A percentile compares a stretch with the other conserved stretches of the same genome.
Conservation (phyloP, 1,140 invertebrate species). For the Drosophila virilis region DNA sequence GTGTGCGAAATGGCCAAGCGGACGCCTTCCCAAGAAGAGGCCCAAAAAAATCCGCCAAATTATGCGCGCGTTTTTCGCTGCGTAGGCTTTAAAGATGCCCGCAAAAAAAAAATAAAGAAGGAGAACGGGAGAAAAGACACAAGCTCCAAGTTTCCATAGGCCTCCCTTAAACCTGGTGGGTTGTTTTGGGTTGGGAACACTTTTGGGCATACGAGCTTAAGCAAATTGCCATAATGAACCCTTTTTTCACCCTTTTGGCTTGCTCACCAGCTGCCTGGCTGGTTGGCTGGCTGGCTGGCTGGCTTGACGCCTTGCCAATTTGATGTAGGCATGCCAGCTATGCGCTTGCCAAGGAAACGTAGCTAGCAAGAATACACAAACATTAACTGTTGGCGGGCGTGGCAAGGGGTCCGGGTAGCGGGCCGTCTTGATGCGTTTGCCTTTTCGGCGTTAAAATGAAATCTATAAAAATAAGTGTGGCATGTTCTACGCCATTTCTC, state of each 20-base stretch:
- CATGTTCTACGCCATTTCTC: slow-evolving; percentile 75
- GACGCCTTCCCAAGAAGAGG: slow-evolving; percentile 14
- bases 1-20: slow-evolving; percentile 52
- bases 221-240: slow-evolving; percentile 83
- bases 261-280: slow-evolving; percentile 26
- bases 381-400: slow-evolving; percentile 22
- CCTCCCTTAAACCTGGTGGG: not conserved
- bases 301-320: slow-evolving; percentile 80
- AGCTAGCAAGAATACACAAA: slow-evolving; percentile 21
- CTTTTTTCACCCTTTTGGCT: slow-evolving; percentile 63
- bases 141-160: slow-evolving; percentile 51
- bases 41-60: slow-evolving; percentile 26
- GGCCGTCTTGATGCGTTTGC: slow-evolving; percentile 76
- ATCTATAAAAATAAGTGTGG: slow-evolving; percentile 83
- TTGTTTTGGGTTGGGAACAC: slow-evolving; percentile 11
- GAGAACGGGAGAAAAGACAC: slow-evolving; percentile 30
- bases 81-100: slow-evolving; percentile 52
- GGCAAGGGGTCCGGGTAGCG: slow-evolving; percentile 21
- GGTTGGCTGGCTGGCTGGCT: slow-evolving; percentile 36
- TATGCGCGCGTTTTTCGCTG: slow-evolving; percentile 35
- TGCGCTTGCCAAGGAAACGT: slow-evolving; percentile 64
- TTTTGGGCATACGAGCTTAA: slow-evolving; percentile 67
- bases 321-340: slow-evolving; percentile 70
- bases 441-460: slow-evolving; percentile 83
- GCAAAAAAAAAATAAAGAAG: slow-evolving; percentile 14